Evolutionary conservation across 2,113 vertebrate species (phyloP).

Genomic region (Hydrochoerus hydrochaeris): DNA sequence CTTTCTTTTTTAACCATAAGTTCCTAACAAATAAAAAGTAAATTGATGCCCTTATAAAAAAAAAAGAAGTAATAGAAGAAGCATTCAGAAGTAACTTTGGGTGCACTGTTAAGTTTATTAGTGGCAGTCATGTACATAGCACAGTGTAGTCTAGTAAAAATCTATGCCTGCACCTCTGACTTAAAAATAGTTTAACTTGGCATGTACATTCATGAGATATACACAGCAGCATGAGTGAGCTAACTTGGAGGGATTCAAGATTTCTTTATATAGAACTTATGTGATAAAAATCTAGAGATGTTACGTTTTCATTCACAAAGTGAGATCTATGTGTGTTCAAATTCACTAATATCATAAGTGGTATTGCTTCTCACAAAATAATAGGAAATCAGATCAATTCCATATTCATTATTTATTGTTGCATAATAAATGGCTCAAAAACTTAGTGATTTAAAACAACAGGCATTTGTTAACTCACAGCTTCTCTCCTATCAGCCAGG

Average conservation of each 20-base stretch:
- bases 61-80: slow-evolving; percentile 1
- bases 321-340: neutral
- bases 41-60: neutral
- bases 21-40: slow-evolving; percentile 54
- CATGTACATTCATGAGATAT: neutral
- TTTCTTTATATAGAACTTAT: slow-evolving; percentile 22
- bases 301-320: neutral
- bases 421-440: neutral
- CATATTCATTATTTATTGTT: slow-evolving; percentile 16
- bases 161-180: neutral
- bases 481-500: neutral
- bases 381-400: neutral
- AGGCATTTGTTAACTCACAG: neutral
- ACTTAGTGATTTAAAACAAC: neutral
- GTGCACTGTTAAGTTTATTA: neutral
- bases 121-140: neutral
- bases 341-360: neutral
- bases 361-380: slow-evolving; percentile 23
- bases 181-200: slow-evolving; percentile 51
- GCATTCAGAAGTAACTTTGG: neutral
- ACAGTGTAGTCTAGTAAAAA: neutral
- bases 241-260: slow-evolving; percentile 31
- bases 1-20: slow-evolving; percentile 30
- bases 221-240: neutral
- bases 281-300: slow-evolving; percentile 14